Evolutionary conservation across 2,113 vertebrate species (phyloP).

Genomic region (Tetrax tetrax): DNA sequence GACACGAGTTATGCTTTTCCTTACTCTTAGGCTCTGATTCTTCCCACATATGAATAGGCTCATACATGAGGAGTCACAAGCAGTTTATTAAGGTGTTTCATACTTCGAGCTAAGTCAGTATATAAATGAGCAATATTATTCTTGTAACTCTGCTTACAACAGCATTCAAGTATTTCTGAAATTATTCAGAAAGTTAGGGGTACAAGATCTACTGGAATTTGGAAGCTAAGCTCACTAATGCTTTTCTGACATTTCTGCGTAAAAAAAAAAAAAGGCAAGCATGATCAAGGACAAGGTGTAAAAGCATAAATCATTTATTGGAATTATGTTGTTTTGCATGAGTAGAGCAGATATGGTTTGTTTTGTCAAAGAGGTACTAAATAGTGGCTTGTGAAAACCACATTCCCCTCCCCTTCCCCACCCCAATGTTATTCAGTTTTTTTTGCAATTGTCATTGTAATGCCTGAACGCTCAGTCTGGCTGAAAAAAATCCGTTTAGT

Average conservation of each 20-base stretch:
- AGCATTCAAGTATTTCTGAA: background rate
- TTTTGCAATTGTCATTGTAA: background rate
- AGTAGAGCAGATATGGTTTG: background rate
- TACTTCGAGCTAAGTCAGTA: background rate
- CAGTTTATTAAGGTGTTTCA: background rate
- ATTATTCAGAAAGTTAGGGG: background rate
- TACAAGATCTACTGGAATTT: background rate
- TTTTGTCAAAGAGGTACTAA: background rate
- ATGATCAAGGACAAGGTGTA: background rate
- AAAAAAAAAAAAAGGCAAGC: background rate
- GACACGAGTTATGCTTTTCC: background rate
- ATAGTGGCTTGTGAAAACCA: background rate
- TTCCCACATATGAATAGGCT: background rate
- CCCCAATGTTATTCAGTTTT: background rate
- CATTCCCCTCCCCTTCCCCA: background rate
- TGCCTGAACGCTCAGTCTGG: background rate
- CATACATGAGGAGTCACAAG: background rate
- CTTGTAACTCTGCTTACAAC: background rate
- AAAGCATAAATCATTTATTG: background rate
- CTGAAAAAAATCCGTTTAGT: background rate
- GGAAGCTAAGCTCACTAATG: background rate
- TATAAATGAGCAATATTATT: background rate
- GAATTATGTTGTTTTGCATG: background rate
- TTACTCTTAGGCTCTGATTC: background rate
- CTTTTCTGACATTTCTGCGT: background rate